Percentiles rank a stretch among this genome's conserved stretches.
Evolutionary conservation across 1,140 invertebrate species (phyloP).

Genomic region (Cherax destructor): DNA sequence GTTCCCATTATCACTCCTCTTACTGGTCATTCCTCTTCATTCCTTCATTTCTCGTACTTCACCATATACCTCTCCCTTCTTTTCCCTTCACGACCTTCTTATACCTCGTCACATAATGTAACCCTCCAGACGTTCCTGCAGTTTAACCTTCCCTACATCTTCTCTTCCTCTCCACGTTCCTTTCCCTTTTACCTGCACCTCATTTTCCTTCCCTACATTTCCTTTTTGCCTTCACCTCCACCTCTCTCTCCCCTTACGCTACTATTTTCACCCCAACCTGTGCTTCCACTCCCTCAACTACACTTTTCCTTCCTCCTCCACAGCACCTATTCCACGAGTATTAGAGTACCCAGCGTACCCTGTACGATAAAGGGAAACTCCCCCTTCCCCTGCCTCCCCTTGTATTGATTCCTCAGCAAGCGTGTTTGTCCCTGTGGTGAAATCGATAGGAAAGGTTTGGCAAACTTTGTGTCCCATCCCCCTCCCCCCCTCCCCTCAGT

Average conservation of each 20-base stretch:
- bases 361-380: background rate
- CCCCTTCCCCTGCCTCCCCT: background rate
- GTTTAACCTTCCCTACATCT: too few relatives aligned
- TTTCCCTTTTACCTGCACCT: too few relatives aligned
- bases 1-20: background rate
- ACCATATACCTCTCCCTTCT: background rate
- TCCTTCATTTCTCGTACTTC: background rate
- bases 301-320: too few relatives aligned
- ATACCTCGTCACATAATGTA: background rate
- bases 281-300: too few relatives aligned
- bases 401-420: background rate
- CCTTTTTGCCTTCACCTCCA: too few relatives aligned
- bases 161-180: too few relatives aligned
- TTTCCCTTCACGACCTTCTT: background rate
- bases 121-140: too few relatives aligned
- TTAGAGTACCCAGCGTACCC: background rate
- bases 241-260: too few relatives aligned
- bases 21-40: background rate
- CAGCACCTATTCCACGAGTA: too few relatives aligned
- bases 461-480: background rate
- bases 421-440: conserved; percentile 20
- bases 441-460: conserved; percentile 28
- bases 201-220: too few relatives aligned
- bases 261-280: too few relatives aligned
- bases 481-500: background rate